Percentiles rank a stretch among this genome's conserved stretches.
These are phyloP conservation scores for Drosophila tripunctata DNA, from an alignment of 2,888 invertebrate genomes.

Conservation along the genomic window DNA sequence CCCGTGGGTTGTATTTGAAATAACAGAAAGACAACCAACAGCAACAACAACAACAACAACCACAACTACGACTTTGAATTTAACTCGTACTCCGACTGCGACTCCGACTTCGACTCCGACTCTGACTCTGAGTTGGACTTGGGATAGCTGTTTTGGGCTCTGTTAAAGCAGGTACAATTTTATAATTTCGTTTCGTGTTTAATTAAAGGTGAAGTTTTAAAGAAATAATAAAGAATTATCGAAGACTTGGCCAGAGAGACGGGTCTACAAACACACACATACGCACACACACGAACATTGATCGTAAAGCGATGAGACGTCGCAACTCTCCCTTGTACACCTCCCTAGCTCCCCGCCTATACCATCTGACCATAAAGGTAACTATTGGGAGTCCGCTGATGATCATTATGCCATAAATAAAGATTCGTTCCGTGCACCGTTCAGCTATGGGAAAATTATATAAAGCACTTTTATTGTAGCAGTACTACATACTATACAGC, in stretches of 20 bases:
- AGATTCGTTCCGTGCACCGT: slow-evolving; percentile 73
- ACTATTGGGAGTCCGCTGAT: slow-evolving; percentile 57
- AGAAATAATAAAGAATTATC: slow-evolving; percentile 81
- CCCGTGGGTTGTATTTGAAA: slow-evolving; percentile 52
- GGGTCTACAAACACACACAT: slow-evolving; percentile 38
- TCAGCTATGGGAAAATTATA: slow-evolving; percentile 72
- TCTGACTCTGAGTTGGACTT: slow-evolving; percentile 30
- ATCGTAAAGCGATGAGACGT: slow-evolving; percentile 73
- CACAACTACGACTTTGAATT: too few species aligned
- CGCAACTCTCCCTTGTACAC: slow-evolving; percentile 2
- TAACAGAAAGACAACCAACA: slow-evolving; percentile 17
- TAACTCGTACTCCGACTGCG: slow-evolving; percentile 25
- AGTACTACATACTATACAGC: slow-evolving; percentile 11
- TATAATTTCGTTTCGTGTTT: slow-evolving; percentile 80
- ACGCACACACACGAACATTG: slow-evolving; percentile 48
- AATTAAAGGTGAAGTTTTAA: slow-evolving; percentile 80
- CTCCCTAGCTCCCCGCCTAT: not conserved
- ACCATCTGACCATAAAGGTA: slow-evolving; percentile 3
- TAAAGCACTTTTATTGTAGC: slow-evolving; percentile 64
- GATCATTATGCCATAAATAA: slow-evolving; percentile 80
- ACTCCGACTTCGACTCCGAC: slow-evolving; percentile 22
- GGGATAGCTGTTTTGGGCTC: slow-evolving; percentile 29
- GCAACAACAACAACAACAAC: slow-evolving; percentile 20
- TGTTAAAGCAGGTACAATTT: slow-evolving; percentile 78
- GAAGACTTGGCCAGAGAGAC: slow-evolving; percentile 51